Evolutionary conservation across 2,888 invertebrate species (phyloP), one percentile per base, ranked within the genome.

Genomic region (Dione juno): DNA sequence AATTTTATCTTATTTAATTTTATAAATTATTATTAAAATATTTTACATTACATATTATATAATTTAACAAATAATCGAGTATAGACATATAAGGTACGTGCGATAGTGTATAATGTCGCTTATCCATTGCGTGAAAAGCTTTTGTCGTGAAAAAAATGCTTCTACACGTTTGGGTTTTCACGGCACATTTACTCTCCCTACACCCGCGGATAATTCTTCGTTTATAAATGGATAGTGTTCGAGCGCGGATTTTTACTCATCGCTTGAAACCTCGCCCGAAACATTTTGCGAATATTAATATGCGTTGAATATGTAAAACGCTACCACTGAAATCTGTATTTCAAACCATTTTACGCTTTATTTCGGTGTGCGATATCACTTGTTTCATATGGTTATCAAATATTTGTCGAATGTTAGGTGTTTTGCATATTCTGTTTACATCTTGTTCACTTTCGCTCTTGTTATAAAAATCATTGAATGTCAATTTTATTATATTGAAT

Each of bases 181-280:
- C 90, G 88, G 81, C 87, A 90, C 91, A 89, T 92, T 92, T 87
- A 83, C 84, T 79, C 82, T 79, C 83, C 82, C 87, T 87, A 83
- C 86, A 81, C 81, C 79, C 77, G 74, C 81, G 86, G 86, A 88
- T 89, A 89, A 88, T 87, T 86, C 86, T 82, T 83, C 85, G 85
- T 89, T 88, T 89, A 88, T 88, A 89, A 90, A 89, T 89, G 89
- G 87, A 88, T 87, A 85, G 81, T 83, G 81, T 79, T 84, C 80
- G 84, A 81, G 82, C 84, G 84, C 82, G 85, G 84, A 87, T 88
- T 88, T 88, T 81, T 82, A 82, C 81, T 69, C 72, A 67, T 54
- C 61, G 61, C 58, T 66, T 43, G 65, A 71, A 70, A 66, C 72
- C 67, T 54, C 61, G 61, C 58, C 61, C 37, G 65, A 71, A 70